Conservation (phyloP, 2,113 vertebrate species). For the Apteryx mantelli region DNA sequence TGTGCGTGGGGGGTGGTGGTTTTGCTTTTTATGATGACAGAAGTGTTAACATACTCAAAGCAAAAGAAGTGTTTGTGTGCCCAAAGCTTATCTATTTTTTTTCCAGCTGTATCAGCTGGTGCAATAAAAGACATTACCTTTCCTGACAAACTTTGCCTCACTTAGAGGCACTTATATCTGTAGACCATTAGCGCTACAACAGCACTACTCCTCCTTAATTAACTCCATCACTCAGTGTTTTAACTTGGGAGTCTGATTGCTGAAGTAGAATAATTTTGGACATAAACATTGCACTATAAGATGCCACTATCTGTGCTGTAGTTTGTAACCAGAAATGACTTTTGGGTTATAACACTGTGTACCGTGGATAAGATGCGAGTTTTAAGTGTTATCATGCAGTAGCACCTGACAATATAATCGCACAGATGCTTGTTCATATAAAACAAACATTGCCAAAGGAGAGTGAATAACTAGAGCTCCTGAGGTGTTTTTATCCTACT, state of each 20-base stretch:
- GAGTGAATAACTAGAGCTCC: neutral
- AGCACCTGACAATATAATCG: slow-evolving; percentile 1
- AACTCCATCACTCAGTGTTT: slow-evolving; percentile 56
- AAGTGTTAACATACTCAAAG: neutral
- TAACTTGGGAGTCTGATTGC: slow-evolving; percentile 21
- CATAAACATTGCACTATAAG: neutral
- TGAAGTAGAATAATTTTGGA: slow-evolving; percentile 38
- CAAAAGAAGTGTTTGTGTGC: neutral
- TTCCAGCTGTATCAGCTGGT: neutral
- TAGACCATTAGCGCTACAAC: neutral
- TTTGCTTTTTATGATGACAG: neutral
- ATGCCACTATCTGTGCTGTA: neutral
- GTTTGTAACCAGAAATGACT: neutral
- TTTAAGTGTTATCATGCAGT: neutral
- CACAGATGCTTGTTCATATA: neutral
- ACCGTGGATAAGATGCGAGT: neutral
- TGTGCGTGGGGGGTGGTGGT: neutral
- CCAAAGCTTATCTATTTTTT: neutral
- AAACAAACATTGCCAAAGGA: neutral
- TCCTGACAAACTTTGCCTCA: slow-evolving; percentile 19
- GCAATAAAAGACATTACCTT: neutral
- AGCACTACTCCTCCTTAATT: slow-evolving; percentile 51
- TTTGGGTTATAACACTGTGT: neutral
- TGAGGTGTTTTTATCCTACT: neutral
- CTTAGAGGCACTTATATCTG: neutral